phyloP scores from a whole-genome alignment of 2,888 invertebrate species.

The Tetheella fluctuosa region DNA sequence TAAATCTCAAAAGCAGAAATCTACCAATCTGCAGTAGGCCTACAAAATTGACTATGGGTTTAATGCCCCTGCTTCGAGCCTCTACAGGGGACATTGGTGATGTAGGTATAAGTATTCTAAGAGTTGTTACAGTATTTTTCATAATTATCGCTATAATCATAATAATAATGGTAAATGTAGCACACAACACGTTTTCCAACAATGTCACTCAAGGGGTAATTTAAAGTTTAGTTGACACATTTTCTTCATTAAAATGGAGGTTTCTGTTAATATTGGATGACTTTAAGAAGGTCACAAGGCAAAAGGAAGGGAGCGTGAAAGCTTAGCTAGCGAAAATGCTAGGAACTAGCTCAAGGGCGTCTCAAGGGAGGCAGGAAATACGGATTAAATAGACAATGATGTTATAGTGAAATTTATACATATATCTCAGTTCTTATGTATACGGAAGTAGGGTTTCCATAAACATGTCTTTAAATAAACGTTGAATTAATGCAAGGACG shows the following conservation, averaged over 20 bases:
- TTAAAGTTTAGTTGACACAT: background rate
- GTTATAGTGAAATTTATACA: background rate
- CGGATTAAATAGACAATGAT: background rate
- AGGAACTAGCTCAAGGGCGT: background rate
- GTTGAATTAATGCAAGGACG: background rate
- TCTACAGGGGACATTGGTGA: no score
- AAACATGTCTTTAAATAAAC: background rate
- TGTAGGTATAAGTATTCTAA: no score
- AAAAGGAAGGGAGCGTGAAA: background rate
- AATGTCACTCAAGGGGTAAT: background rate
- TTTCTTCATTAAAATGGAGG: background rate
- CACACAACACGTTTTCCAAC: background rate
- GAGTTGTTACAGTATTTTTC: no score
- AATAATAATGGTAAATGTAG: no score
- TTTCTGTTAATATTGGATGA: background rate
- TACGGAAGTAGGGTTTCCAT: background rate
- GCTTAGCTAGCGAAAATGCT: background rate
- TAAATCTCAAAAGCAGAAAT: no score
- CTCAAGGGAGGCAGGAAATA: background rate
- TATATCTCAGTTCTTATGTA: background rate
- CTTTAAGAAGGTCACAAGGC: background rate
- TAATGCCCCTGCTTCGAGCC: no score
- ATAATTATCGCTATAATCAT: no score
- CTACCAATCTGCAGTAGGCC: no score
- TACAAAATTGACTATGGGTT: no score